Evolutionary conservation across 2,888 invertebrate genomes (phyloP).

Genomic region (Spisula subtruncata): DNA sequence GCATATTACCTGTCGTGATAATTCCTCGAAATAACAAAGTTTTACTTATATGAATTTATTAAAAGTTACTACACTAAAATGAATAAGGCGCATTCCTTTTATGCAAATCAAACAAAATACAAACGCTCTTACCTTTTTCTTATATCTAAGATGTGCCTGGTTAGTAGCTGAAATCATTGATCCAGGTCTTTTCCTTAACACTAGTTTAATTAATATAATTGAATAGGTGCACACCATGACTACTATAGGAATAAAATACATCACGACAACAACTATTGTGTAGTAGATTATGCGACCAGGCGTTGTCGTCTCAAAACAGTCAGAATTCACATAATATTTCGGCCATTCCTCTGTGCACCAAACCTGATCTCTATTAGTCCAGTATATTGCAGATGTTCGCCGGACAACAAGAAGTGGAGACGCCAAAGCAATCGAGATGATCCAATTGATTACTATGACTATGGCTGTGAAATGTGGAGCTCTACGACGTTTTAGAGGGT

Average conservation of each 20-base stretch:
- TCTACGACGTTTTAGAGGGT: constrained; percentile 79
- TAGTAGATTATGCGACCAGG: constrained; percentile 78
- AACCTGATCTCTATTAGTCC: constrained; percentile 78
- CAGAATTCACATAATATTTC: constrained; percentile 69
- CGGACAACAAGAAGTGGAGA: constrained; percentile 79
- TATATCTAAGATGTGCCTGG: constrained; percentile 75
- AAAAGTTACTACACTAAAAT: too few relatives aligned
- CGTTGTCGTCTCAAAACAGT: constrained; percentile 60
- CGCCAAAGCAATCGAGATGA: constrained; percentile 76
- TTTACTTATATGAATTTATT: too few relatives aligned
- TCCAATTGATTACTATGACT: constrained; percentile 77
- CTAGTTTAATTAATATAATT: constrained; percentile 77
- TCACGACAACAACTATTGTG: constrained; percentile 77
- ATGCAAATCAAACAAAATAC: too few relatives aligned
- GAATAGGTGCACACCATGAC: constrained; percentile 82
- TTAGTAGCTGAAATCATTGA: constrained; percentile 56
- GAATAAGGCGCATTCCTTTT: too few relatives aligned
- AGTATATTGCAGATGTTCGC: constrained; percentile 69
- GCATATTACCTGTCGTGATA: too few relatives aligned
- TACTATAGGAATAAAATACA: constrained; percentile 83
- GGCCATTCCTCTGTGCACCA: constrained; percentile 83
- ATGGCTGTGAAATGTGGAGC: constrained; percentile 60
- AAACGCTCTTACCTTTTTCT: constrained; percentile 75
- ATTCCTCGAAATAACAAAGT: too few relatives aligned
- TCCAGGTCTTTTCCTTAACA: constrained; percentile 76